Base-by-base conservation (phyloP, 2,113 vertebrate genomes). In the Centropristis striata region DNA sequence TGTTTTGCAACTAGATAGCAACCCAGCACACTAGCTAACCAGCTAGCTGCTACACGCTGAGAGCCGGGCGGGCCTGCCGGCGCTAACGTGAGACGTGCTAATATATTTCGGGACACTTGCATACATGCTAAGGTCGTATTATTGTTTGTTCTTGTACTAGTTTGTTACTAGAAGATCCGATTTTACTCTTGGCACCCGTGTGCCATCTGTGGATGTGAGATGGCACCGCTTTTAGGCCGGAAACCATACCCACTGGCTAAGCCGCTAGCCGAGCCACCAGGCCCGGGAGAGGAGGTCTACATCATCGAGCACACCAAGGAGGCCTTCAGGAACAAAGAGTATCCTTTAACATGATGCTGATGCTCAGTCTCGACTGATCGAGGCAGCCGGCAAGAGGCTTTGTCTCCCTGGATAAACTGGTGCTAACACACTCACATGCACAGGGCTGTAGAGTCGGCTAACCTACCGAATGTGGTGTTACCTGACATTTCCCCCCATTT, bases 321-420 rank as follows among this genome's bases (percentile, higher is more conserved):
- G 96, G 97, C 97, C 95, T 98, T 98, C 96, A 96, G 95, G 95
- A 97, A 96, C 92, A 97, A 96, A 95, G 97, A 98, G 97, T 98
- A 98, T 98, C 97, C 97, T 94, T 96, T 28, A 64, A 36, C 72
- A 47, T 67, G 74, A 76, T 84, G 87, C 25, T 70, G 85, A 25
- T 78, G 82, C 78, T 73, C 60, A 39, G 21, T 14, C 27, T 75
- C 55, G 18, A n/a, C 21, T 54, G 14, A 32, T 25, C 9, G 55
- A 75, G 28, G 36, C 75, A 83, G 15, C 50, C 23, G 63, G 63
- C 59, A 51, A 2, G 25, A 47, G n/a, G 0, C 14, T 61, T 44
- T 60, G 32, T 61, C 20, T 47, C 1, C 0, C 12, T 32, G 8
- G 10, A 1, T 54, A 1, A 4, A 41, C 1, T 0, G 5, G 6